A percentile compares a stretch with the other conserved stretches of the same genome.
These are phyloP conservation scores for Microplitis manilae DNA, from an alignment of 2,888 invertebrate genomes.

Conservation along the genomic window DNA sequence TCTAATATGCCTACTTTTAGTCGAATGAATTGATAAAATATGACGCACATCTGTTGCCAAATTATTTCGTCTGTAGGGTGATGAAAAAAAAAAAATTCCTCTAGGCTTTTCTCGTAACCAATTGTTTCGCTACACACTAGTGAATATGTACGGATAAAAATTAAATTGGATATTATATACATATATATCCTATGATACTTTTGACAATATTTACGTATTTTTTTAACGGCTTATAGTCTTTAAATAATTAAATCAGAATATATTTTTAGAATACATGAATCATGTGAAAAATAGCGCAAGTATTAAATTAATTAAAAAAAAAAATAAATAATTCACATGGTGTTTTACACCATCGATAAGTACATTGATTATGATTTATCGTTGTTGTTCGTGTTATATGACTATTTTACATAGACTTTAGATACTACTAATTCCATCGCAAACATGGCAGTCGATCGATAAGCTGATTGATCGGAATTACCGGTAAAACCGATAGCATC, in stretches of 20 bases:
- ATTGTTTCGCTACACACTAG: background rate
- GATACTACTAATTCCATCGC: background rate
- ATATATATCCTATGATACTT: background rate
- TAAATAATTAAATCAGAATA: background rate
- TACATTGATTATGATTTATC: background rate
- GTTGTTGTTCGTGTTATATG: background rate
- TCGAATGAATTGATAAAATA: conserved; percentile 67
- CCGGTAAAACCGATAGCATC: background rate
- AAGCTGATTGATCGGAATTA: conserved; percentile 1
- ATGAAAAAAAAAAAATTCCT: conserved; percentile 70
- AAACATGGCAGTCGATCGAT: background rate
- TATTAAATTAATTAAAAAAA: background rate
- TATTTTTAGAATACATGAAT: background rate
- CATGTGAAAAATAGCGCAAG: background rate
- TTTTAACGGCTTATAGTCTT: background rate
- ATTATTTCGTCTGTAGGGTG: conserved; percentile 70
- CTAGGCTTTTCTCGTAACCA: conserved; percentile 29
- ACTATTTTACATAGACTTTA: background rate
- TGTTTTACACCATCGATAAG: background rate
- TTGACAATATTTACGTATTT: background rate
- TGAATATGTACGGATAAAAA: background rate
- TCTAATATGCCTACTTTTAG: conserved; percentile 56
- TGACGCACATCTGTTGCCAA: conserved; percentile 71
- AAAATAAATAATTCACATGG: background rate
- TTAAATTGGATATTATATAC: background rate